Base-by-base conservation (phyloP, 2,797 vertebrate species). In the Scyliorhinus canicula region DNA sequence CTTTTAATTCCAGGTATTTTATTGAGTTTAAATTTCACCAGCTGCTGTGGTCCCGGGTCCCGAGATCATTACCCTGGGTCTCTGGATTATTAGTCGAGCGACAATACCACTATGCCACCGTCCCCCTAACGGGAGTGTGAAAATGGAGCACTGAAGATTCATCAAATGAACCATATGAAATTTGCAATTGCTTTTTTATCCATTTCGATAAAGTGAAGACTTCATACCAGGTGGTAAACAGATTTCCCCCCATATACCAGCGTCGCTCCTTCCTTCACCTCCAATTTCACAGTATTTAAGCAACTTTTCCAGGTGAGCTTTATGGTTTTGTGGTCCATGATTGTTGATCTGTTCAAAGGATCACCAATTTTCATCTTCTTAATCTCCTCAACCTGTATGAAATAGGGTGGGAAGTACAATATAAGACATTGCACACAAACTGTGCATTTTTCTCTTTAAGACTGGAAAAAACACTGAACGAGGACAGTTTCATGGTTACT, bases 301-400 rank as follows among this genome's bases (percentile, higher is more conserved):
- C 96, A 99, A 97, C 95, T 99, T 99, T 96, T 99, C 98, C 96
- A 99, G 82, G 95, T 99, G 99, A 47, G 99, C 98, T 96, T 98
- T 98, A 97, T 99, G 99, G 95, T 99, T 99, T 96, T 99, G 99
- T 1, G 99, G 99, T 6, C 99, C 99, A 0, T 99, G 99, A 95
- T 99, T 0, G 99, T 99, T 95, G 99, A 98, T 96, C 99, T 98
- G 95, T 99, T 98, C 95, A 99, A 97, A 0, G 99, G 99, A 95
- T 99, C 99, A 47, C 99, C 99, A 0, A 99, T 98, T 97, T 98
- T 99, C 98, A 99, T 99, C 97, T 98, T 99, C 96, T 98, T 99
- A 82, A 99, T 98, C 97, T 99, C 99, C 96, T 98, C 98, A 95
- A 99, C 98, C 99, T 99, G 71, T 19, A 55, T n/a, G 52, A 96